Base-by-base conservation (phyloP, 1,140 invertebrate genomes). In the Temnothorax nylanderi region DNA sequence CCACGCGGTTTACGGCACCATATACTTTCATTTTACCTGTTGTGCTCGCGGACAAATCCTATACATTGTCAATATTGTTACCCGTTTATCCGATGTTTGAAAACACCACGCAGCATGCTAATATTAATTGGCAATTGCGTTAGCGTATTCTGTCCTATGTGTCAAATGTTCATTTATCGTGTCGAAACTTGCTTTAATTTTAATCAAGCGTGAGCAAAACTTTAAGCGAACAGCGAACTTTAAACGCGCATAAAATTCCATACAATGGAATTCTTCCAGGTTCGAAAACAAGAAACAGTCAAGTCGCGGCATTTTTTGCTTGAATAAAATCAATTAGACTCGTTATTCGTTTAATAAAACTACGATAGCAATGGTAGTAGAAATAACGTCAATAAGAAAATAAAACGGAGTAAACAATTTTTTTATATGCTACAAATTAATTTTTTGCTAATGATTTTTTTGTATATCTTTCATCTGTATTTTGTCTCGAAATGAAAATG, bases 51-150 rank as follows among this genome's bases (percentile, higher is more conserved):
- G 44, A 67, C 44, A 67, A 80, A 80, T 80, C 77, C 77, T 67
- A 78, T 41, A 54, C 34, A 67, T 80, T 54, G 77, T 67, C 77
- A 80, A 80, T 80, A 80, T 80, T 54, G 77, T 80, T 67, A 67
- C 32, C 51, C 47, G 77, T 64, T 80, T 67, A 80, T 13, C 47
- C 77, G 51, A 67, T 54, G 47, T 67, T 80, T 67, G 62, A 54
- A 80, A 80, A 54, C 62, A 67, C 77, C 67, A 54, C 62, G 49
- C 47, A 10, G 34, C 13, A 8, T 62, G 34, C 64, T 80, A 80
- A 80, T 80, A 80, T 80, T 80, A 80, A 80, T 80, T 67, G 49
- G 62, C 47, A 67, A 80, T 80, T 21, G 60, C 47, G 44, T 41
- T 18, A n/a, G 62, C 62, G 21, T 67, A 26, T 34, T 51, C 62